Percentiles rank a stretch among this genome's conserved stretches.
phyloP scores from a whole-genome alignment of 2,888 invertebrate species.

The Leptarthrus brevirostris region DNA sequence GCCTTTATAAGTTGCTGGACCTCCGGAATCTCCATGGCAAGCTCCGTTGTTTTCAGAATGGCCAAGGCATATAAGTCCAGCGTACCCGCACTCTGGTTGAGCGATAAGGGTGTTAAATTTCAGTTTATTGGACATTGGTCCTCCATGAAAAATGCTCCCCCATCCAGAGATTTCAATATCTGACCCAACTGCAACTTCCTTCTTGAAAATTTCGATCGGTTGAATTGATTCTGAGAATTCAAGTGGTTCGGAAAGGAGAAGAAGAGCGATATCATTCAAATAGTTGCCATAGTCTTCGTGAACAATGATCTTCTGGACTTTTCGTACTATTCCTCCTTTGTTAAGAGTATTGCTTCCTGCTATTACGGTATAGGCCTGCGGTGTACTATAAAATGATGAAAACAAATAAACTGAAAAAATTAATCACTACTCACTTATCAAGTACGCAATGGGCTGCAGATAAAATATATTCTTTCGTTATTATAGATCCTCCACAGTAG shows the following conservation, averaged over 20 bases:
- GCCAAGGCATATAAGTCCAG: constrained; percentile 60
- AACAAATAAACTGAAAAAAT: no score
- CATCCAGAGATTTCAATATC: constrained; percentile 51
- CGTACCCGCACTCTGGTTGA: constrained; percentile 57
- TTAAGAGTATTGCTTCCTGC: no score
- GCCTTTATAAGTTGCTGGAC: constrained; percentile 61
- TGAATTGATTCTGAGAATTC: constrained; percentile 62
- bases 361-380: no score
- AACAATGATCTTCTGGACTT: constrained; percentile 25
- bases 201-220: constrained; percentile 62
- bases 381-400: no score
- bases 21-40: constrained; percentile 63
- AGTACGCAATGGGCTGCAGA: constrained; percentile 73
- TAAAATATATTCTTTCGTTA: constrained; percentile 66
- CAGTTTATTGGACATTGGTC: constrained; percentile 57
- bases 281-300: constrained; percentile 66
- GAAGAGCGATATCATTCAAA: constrained; percentile 68
- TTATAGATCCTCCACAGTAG: constrained; percentile 71
- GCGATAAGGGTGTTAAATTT: constrained; percentile 60
- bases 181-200: constrained; percentile 30
- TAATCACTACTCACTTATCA: not conserved
- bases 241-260: constrained; percentile 67
- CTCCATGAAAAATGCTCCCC: constrained; percentile 48
- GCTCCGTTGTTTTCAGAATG: constrained; percentile 58
- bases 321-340: constrained; percentile 40